A percentile compares a stretch with the other conserved stretches of the same genome.
phyloP scores from a whole-genome alignment of 2,888 invertebrate species.

The Molorchus minor region DNA sequence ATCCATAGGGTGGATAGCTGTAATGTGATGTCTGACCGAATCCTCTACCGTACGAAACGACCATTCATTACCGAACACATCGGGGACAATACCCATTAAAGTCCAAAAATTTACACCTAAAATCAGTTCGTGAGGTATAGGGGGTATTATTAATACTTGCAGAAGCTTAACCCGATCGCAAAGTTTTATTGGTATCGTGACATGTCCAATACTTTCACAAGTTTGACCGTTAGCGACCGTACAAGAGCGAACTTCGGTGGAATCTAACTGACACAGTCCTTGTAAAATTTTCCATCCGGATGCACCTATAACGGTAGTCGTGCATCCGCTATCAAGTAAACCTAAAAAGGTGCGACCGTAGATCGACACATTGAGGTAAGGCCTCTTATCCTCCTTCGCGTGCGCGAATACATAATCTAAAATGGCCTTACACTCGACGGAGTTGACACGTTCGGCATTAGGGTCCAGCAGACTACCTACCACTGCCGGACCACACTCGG shows the following conservation, averaged over 20 bases:
- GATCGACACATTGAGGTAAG: not conserved
- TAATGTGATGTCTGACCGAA: not conserved
- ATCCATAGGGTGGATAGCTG: not conserved
- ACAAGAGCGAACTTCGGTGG: not conserved
- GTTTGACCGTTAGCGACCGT: not conserved
- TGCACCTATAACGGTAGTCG: not conserved
- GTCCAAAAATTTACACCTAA: not conserved
- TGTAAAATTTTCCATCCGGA: not conserved
- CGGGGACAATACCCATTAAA: not conserved
- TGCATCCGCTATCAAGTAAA: not conserved
- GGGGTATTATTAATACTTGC: not conserved
- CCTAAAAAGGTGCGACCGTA: not conserved
- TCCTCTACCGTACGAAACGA: not conserved
- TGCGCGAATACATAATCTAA: not conserved
- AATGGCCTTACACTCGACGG: not conserved
- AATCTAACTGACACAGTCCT: not conserved
- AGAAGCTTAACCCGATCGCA: not conserved
- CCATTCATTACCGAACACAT: not conserved
- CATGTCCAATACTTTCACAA: not conserved
- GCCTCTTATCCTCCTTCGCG: not conserved
- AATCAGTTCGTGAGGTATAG: too few relatives aligned
- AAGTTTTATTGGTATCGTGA: not conserved
- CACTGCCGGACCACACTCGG: slow-evolving; percentile 1
- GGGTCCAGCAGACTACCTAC: not conserved
- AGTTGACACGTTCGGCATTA: not conserved